Percentiles rank a stretch among this genome's conserved stretches.
These are phyloP conservation scores for Belgica antarctica DNA, from an alignment of 2,888 invertebrate genomes.

Conservation along the genomic window DNA sequence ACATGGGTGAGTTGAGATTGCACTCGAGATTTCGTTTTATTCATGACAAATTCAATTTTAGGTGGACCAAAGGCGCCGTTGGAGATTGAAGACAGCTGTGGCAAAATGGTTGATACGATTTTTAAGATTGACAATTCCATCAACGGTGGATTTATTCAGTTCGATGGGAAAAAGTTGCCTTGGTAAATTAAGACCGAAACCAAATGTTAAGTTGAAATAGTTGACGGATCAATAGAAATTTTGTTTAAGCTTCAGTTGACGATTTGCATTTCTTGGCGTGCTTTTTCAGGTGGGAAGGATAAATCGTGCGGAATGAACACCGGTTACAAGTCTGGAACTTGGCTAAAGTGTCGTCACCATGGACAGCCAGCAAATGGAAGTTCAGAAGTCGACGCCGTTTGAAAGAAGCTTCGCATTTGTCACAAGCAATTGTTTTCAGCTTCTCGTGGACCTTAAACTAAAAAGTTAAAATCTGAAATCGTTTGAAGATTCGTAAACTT, in stretches of 20 bases:
- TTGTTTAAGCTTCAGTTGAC: background rate
- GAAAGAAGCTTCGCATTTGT: background rate
- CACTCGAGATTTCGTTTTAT: background rate
- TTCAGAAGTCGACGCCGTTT: background rate
- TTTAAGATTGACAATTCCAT: conserved; percentile 62
- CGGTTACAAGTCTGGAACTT: background rate
- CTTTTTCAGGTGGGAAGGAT: conserved; percentile 9
- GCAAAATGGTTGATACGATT: conserved; percentile 66
- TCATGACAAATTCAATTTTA: conserved; percentile 51
- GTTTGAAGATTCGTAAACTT: background rate
- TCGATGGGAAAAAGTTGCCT: conserved; percentile 69
- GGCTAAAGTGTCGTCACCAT: background rate
- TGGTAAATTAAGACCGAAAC: no score
- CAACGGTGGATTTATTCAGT: conserved; percentile 75
- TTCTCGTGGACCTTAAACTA: conserved; percentile 9
- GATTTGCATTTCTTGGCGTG: background rate
- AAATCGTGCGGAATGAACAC: conserved; percentile 12
- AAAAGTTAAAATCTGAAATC: background rate
- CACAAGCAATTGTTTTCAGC: background rate
- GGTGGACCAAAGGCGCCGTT: conserved; percentile 71
- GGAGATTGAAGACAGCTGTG: conserved; percentile 66
- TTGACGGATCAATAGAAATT: background rate
- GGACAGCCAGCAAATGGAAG: background rate
- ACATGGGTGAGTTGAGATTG: conserved; percentile 81
- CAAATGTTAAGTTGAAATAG: no score